Conservation (phyloP, 2,797 vertebrate species). For the Chelonia mydas region DNA sequence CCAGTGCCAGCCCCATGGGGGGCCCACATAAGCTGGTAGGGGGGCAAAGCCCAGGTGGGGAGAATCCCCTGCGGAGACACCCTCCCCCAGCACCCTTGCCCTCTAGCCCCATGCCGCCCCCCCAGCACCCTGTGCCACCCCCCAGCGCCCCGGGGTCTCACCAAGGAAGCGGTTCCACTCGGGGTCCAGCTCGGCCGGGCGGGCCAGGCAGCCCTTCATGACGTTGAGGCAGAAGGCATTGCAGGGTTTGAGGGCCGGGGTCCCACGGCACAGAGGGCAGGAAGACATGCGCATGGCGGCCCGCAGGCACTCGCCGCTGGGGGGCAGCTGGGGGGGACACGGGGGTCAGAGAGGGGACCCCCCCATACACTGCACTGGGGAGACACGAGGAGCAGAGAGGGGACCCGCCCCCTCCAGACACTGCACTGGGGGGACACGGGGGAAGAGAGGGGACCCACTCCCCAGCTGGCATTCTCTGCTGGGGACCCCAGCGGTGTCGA, state of each 20-base stretch:
- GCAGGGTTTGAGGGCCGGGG: slow-evolving; percentile 86
- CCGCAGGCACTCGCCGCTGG: slow-evolving; percentile 73
- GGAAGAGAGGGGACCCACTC: too few species aligned
- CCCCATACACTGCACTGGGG: too few species aligned
- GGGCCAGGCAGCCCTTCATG: slow-evolving; percentile 91
- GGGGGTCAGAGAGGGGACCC: background rate
- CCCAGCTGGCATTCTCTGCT: background rate
- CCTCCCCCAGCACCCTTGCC: too few species aligned
- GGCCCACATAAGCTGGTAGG: background rate
- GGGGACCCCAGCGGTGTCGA: background rate
- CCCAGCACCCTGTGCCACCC: background rate
- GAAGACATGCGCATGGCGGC: slow-evolving; percentile 92
- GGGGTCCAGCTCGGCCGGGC: slow-evolving; percentile 86
- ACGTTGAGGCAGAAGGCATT: slow-evolving; percentile 90
- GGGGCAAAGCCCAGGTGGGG: background rate
- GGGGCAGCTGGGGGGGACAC: slow-evolving; percentile 56
- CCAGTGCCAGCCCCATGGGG: background rate
- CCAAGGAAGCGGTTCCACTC: slow-evolving; percentile 93
- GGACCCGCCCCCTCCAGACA: background rate
- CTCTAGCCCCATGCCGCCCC: too few species aligned
- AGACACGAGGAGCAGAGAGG: too few species aligned
- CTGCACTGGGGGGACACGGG: background rate
- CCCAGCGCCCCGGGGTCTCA: slow-evolving; percentile 62
- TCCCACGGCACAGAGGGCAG: slow-evolving; percentile 90
- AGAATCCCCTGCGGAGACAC: background rate